Base-by-base conservation (phyloP, 2,797 vertebrate genomes). In the Sciaenops ocellatus region DNA sequence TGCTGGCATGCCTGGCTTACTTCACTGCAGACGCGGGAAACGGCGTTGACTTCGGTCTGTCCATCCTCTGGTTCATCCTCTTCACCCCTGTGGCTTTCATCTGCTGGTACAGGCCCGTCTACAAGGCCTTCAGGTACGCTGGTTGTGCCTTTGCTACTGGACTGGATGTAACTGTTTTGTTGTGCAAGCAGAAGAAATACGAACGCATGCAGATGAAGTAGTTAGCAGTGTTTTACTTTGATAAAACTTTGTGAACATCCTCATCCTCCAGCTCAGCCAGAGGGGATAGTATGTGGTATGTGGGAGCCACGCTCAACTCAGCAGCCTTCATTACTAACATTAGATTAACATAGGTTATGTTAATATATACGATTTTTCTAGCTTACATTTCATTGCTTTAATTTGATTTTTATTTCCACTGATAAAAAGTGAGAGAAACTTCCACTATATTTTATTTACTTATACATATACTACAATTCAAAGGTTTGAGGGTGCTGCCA, bases 81-180 rank as follows among this genome's bases (percentile, higher is more conserved):
- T 99, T 99, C 94, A 97, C 96, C 4, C 98, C 98, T 0, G 98
- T 98, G 92, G 95, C 98, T 75, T 99, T 99, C 89, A 50, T 99
- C 80, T 99, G 98, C 90, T 99, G 98, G 98, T 99, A 97, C 94
- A 94, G 98, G 84, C 98, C 98, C 0, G 94, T 99, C 84, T 99
- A 99, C 93, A 99, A 97, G 93, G 98, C 98, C 84, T 99, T 99
- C 94, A 98, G 95, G 98, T 97, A 89, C 94, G 90, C 50, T 0
- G 11, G 2, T 2, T 9, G 13, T 28, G 26, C 10, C 16, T 59
- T 15, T 67, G 20, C 15, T 15, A 10, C 26, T 34, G 20, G 7
- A 20, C 24, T 38, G 15, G 15, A 56, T 76, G 10, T 1, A n/a
- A 24, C 8, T 24, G n/a, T 71, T 78, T 66, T 54, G 15, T 51